These are phyloP conservation scores for Cydia amplana DNA, from an alignment of 1,140 invertebrate species.

Conservation along the genomic window DNA sequence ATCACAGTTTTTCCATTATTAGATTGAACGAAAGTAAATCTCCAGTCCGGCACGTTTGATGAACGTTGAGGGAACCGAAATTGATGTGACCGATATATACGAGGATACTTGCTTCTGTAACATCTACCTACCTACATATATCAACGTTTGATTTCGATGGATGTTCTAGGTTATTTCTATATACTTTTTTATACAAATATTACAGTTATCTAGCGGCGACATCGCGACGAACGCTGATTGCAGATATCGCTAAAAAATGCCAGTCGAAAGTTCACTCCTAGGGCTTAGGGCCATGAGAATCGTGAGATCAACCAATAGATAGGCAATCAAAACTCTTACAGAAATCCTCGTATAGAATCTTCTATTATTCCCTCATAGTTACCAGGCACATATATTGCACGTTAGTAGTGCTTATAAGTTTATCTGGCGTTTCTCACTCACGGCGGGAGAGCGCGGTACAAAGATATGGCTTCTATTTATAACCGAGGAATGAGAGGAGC, in stretches of 20 bases:
- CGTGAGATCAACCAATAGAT: too few relatives aligned
- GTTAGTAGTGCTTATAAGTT: slow-evolving; percentile 44
- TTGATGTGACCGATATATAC: neutral
- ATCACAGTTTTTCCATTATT: neutral
- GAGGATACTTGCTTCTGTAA: too few relatives aligned
- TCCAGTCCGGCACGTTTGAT: slow-evolving; percentile 12
- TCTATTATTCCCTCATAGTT: neutral
- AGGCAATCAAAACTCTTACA: neutral
- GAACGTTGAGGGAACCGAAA: neutral
- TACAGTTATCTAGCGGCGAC: too few relatives aligned
- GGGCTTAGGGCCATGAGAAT: too few relatives aligned
- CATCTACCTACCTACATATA: too few relatives aligned
- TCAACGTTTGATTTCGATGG: neutral
- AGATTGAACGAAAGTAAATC: neutral
- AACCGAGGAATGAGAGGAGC: slow-evolving; percentile 50
- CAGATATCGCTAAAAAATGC: too few relatives aligned
- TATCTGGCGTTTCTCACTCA: slow-evolving; percentile 63
- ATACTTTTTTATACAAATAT: too few relatives aligned
- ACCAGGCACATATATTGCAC: neutral
- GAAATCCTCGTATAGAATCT: neutral
- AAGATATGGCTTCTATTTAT: slow-evolving; percentile 76
- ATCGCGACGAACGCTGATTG: too few relatives aligned
- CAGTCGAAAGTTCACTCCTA: too few relatives aligned
- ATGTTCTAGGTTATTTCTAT: too few relatives aligned
- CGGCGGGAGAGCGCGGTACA: slow-evolving; percentile 71